phyloP scores from a whole-genome alignment of 2,113 vertebrate genomes.

The Ifrita kowaldi region DNA sequence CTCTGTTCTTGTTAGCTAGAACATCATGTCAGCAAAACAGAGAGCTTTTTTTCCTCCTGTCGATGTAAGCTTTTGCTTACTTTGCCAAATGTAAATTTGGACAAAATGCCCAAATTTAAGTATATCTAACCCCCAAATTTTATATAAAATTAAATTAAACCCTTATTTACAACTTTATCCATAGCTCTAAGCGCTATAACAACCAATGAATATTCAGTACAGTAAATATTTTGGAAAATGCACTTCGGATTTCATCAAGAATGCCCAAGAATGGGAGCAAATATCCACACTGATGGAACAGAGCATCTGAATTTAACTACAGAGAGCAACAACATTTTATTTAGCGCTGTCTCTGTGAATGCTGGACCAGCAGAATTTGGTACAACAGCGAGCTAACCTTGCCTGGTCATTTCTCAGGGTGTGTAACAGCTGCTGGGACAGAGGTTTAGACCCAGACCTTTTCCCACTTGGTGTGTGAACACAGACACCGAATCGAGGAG shows the following conservation, averaged over 20 bases:
- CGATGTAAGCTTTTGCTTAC: neutral
- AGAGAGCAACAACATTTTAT: neutral
- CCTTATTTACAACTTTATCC: neutral
- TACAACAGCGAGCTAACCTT: neutral
- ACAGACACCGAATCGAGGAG: neutral
- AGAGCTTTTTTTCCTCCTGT: neutral
- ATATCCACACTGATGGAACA: rapidly evolving
- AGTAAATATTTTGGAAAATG: neutral
- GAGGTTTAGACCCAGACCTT: neutral
- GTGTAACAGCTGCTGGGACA: neutral
- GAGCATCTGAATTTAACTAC: neutral
- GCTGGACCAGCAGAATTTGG: neutral
- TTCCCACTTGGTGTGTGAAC: neutral
- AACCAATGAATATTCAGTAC: neutral
- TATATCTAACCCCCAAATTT: neutral
- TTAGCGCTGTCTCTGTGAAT: neutral
- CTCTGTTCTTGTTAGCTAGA: neutral
- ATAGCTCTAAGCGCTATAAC: neutral
- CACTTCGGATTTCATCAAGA: neutral
- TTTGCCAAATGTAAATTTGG: neutral
- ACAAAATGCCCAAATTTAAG: neutral
- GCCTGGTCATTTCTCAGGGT: neutral
- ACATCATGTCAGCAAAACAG: neutral
- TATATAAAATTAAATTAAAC: neutral
- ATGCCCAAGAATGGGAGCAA: neutral